Evolutionary conservation across 2,113 vertebrate genomes (phyloP).

Genomic region (Psephotus haematonotus): DNA sequence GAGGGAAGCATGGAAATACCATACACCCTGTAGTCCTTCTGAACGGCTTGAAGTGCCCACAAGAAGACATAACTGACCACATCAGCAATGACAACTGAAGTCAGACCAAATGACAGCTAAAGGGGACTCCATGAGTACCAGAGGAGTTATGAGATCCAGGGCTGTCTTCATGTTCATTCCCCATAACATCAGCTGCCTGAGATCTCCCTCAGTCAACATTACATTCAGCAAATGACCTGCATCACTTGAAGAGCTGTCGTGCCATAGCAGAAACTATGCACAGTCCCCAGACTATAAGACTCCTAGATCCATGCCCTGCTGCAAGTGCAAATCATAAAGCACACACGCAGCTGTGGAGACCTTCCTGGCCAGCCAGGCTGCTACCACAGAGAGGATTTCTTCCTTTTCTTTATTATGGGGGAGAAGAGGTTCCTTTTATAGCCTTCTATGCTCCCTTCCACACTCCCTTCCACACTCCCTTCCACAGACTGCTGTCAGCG

Average conservation of each 20-base stretch:
- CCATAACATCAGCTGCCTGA: not conserved
- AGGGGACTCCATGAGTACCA: not conserved
- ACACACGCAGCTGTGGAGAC: not conserved
- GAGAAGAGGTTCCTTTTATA: not conserved
- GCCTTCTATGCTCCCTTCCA: not conserved
- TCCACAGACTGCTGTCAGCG: not conserved
- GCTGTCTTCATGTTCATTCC: not conserved
- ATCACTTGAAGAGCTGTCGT: not conserved
- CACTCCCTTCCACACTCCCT: not conserved
- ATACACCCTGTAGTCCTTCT: not conserved
- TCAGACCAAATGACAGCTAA: not conserved
- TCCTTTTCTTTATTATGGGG: not conserved
- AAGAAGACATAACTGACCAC: not conserved
- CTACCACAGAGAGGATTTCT: not conserved
- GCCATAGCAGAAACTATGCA: not conserved
- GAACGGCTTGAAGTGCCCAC: not conserved
- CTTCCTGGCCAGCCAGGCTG: not conserved
- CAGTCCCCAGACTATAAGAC: not conserved
- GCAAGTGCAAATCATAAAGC: not conserved
- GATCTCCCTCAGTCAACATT: not conserved
- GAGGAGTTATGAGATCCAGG: not conserved
- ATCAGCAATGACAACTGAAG: not conserved
- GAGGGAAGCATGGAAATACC: not conserved
- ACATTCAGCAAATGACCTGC: not conserved
- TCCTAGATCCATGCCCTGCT: not conserved